Evolutionary conservation across 92 coral and sea anemone species (phyloP).

Genomic region (Muricea muricata): DNA sequence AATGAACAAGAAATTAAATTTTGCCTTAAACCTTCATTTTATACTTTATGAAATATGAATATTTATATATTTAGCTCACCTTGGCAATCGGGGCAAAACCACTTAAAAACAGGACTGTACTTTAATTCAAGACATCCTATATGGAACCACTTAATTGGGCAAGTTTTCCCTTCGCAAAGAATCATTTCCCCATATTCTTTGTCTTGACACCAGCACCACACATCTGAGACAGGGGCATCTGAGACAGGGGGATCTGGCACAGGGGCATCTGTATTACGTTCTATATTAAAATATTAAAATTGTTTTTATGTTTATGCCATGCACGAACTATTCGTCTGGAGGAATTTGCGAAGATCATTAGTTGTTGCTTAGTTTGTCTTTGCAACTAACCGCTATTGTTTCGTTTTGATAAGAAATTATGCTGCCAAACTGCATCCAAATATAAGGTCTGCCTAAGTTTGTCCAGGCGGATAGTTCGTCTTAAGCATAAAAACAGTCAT

Average conservation of each 20-base stretch:
- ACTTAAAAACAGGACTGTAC: conserved; percentile 33
- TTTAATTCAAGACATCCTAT: conserved; percentile 27
- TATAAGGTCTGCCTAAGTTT: not conserved
- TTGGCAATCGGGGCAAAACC: conserved; percentile 59
- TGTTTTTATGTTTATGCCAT: no score
- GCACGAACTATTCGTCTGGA: not conserved
- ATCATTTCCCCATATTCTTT: conserved; percentile 39
- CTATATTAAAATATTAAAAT: not conserved
- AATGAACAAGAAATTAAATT: not conserved
- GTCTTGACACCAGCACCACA: conserved; percentile 49
- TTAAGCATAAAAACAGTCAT: conserved; percentile 9
- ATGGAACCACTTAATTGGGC: conserved; percentile 51
- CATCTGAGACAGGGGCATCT: not conserved
- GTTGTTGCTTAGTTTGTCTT: not conserved
- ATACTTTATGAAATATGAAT: not conserved
- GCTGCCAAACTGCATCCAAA: not conserved
- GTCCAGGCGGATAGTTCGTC: not conserved
- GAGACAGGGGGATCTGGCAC: not conserved
- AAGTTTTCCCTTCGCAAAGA: conserved; percentile 35
- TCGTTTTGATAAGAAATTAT: not conserved
- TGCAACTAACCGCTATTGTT: not conserved
- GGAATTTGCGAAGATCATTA: not conserved
- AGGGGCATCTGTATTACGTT: not conserved
- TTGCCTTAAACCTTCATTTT: not conserved
- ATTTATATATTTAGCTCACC: conserved; percentile 14